Evolutionary conservation across 2,113 vertebrate species (phyloP).

Genomic region (Aleadryas rufinucha): DNA sequence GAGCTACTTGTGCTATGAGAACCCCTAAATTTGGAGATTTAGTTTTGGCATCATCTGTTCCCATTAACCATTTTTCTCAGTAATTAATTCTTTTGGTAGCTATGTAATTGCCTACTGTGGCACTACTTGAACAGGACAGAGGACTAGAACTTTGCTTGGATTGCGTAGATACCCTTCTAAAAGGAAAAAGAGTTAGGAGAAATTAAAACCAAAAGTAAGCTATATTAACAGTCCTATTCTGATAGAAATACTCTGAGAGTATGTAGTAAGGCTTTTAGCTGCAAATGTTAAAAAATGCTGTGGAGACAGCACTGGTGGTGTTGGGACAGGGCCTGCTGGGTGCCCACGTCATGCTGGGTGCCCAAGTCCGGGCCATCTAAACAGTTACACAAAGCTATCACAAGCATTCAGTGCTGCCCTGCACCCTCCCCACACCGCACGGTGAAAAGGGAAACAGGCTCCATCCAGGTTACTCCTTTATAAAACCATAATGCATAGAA

Average conservation of each 20-base stretch:
- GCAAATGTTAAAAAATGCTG: neutral
- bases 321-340: neutral
- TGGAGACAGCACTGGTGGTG: neutral
- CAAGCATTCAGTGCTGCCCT: neutral
- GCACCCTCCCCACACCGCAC: neutral
- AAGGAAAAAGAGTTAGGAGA: neutral
- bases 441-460: neutral
- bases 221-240: neutral
- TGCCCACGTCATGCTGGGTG: neutral
- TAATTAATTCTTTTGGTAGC: neutral
- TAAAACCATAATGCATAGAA: accelerated
- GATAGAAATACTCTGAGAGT: neutral
- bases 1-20: neutral
- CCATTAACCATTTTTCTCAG: neutral
- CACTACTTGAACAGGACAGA: neutral
- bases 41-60: neutral
- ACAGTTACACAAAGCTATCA: neutral
- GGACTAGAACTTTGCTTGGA: neutral
- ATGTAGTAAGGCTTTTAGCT: neutral
- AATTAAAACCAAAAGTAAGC: neutral
- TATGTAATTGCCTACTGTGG: neutral
- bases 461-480: neutral
- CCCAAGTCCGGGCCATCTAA: neutral
- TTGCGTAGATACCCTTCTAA: neutral
- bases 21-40: neutral